A percentile compares a stretch with the other conserved stretches of the same genome.
Conservation (phyloP, 1,140 invertebrate genomes). For the Cydia pomonella region DNA sequence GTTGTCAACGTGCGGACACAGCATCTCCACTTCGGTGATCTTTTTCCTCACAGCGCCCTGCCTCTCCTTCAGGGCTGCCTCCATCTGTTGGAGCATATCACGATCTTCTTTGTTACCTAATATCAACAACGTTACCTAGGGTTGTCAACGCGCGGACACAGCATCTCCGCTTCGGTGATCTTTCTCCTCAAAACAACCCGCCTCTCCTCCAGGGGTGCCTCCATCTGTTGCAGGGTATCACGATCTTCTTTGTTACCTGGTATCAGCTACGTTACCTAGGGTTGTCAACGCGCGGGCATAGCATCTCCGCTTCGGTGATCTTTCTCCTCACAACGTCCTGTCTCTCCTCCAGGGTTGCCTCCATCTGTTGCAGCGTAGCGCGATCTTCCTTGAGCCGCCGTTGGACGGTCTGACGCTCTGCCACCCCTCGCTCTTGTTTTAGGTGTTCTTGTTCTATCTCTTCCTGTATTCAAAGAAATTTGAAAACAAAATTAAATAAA, state of each 20-base stretch:
- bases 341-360: slow-evolving; percentile 60
- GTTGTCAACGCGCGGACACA: slow-evolving; percentile 72
- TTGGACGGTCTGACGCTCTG: slow-evolving; percentile 45
- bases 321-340: slow-evolving; percentile 51
- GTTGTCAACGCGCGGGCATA: slow-evolving; percentile 72
- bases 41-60: slow-evolving; percentile 32
- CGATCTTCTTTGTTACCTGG: slow-evolving; percentile 46
- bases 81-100: background rate
- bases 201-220: slow-evolving; percentile 60
- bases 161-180: slow-evolving; percentile 36
- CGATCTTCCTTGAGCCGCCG: slow-evolving; percentile 58
- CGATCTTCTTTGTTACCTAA: slow-evolving; percentile 43
- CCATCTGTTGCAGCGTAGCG: slow-evolving; percentile 55
- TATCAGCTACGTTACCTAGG: slow-evolving; percentile 53
- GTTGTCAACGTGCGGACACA: slow-evolving; percentile 72
- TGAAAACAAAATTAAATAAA: slow-evolving; percentile 24
- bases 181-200: slow-evolving; percentile 51
- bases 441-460: slow-evolving; percentile 63
- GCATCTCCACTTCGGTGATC: slow-evolving; percentile 54
- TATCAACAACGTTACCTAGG: slow-evolving; percentile 52
- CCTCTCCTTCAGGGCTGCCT: slow-evolving; percentile 28
- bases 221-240: slow-evolving; percentile 54
- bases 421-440: slow-evolving; percentile 56
- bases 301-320: slow-evolving; percentile 36
- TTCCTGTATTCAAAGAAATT: slow-evolving; percentile 45